Evolutionary conservation across 2,113 vertebrate genomes (phyloP).

Genomic region (Platycercus adscitus): DNA sequence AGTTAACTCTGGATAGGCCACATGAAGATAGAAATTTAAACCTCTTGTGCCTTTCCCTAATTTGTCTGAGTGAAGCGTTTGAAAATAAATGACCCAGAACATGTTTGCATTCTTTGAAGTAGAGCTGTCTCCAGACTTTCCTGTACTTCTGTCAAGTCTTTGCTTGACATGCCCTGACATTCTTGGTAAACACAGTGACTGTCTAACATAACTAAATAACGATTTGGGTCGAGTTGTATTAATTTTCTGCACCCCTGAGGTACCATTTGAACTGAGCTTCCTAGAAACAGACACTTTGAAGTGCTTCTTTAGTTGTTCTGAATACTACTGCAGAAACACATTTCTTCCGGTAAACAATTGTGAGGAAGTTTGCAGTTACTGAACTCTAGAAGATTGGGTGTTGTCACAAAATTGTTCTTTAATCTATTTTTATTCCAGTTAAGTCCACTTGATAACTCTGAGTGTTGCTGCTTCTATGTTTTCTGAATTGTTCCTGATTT

Average conservation of each 20-base stretch:
- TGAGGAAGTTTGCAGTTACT: not conserved
- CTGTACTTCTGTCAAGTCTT: not conserved
- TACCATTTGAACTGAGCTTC: not conserved
- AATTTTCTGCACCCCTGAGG: not conserved
- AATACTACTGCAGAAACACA: not conserved
- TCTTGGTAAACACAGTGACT: not conserved
- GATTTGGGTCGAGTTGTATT: not conserved
- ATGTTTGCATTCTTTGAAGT: not conserved
- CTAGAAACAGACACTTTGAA: not conserved
- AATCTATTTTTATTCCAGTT: rapidly evolving
- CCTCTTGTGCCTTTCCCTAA: not conserved
- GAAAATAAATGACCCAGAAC: not conserved
- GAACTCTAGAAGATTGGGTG: not conserved
- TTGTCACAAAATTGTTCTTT: not conserved
- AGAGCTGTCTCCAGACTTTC: not conserved
- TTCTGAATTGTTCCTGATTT: not conserved
- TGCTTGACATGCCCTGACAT: not conserved
- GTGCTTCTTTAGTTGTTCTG: not conserved
- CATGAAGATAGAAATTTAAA: rapidly evolving
- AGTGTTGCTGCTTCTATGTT: not conserved
- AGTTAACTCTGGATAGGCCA: not conserved
- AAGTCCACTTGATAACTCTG: not conserved
- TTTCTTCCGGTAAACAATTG: not conserved
- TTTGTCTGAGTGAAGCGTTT: not conserved
- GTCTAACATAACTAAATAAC: not conserved